A percentile compares a stretch with the other conserved stretches of the same genome.
Evolutionary conservation across 2,113 vertebrate genomes (phyloP).

Genomic region (Chlorodrepanis virens): DNA sequence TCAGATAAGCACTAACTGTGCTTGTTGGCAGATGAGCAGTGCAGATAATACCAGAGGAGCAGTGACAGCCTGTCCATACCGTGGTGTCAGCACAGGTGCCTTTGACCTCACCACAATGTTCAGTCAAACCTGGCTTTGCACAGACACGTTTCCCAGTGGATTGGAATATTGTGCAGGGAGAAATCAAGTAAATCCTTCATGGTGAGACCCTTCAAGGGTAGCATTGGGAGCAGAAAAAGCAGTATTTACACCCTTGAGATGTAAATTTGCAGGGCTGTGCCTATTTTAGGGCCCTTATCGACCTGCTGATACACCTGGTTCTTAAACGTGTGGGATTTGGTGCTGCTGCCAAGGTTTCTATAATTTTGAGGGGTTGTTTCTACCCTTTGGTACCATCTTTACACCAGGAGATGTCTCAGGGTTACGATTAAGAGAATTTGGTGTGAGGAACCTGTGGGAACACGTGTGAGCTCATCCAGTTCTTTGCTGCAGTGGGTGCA

Average conservation of each 20-base stretch:
- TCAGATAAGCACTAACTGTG: background rate
- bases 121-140: background rate
- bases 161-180: background rate
- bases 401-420: background rate
- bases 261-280: background rate
- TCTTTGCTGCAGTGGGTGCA: accelerated
- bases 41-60: background rate
- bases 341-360: background rate
- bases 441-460: background rate
- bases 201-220: background rate
- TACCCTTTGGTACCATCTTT: background rate
- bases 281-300: background rate
- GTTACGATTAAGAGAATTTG: background rate
- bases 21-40: background rate
- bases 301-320: background rate
- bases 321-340: accelerated
- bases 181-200: background rate
- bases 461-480: accelerated
- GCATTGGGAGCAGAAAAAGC: background rate
- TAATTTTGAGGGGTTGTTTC: background rate
- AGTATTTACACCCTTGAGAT: background rate
- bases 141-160: accelerated
- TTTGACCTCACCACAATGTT: background rate
- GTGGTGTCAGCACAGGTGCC: background rate
- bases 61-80: background rate